Base-by-base conservation (phyloP, 2,888 invertebrate genomes). In the Cerceris ruficornis region DNA sequence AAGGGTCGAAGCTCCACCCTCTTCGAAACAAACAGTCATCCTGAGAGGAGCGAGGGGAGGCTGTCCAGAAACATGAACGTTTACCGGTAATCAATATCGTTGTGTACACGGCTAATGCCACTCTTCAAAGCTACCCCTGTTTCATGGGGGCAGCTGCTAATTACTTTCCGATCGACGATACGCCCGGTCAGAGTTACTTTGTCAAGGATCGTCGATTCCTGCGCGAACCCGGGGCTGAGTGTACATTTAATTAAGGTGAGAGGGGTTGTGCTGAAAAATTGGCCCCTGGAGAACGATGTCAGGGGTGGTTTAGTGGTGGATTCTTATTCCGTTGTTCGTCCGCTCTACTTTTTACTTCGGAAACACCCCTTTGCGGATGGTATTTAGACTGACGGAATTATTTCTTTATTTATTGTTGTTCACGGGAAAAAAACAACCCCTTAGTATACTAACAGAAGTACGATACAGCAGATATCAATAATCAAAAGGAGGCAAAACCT, bases 131-230 rank as follows among this genome's bases (percentile, higher is more conserved):
- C 55, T 54, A 54, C 15, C 57, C 59, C 28, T 46, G 54, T 57
- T 59, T 49, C 57, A 39, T 28, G 41, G 50, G 59, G 57, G 50
- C 1, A 65, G 65, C 42, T 60, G 85, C 82, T 84, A 83, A 83
- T 84, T 82, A 84, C 73, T 81, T 82, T 75, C 75, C 78, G 62
- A 73, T 81, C 82, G 69, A 61, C 14, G 81, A 52, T 59, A 70
- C 75, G 67, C 54, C 62, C 58, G 62, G 68, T 81, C 82, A 75
- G 73, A 81, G 82, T 67, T 75, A 60, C 71, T 73, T 67, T 49
- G 77, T 69, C 80, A 62, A 60, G 82, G 66, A 69, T 72, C 78
- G 59, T 62, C 62, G 57, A 59, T 68, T 39, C 41, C 50, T 55
- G 57, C 62, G 82, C 61, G 46, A 81, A 80, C 69, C 62, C 67